Evolutionary conservation across 2,797 vertebrate genomes (phyloP).

Genomic region (Denticeps clupeoides): DNA sequence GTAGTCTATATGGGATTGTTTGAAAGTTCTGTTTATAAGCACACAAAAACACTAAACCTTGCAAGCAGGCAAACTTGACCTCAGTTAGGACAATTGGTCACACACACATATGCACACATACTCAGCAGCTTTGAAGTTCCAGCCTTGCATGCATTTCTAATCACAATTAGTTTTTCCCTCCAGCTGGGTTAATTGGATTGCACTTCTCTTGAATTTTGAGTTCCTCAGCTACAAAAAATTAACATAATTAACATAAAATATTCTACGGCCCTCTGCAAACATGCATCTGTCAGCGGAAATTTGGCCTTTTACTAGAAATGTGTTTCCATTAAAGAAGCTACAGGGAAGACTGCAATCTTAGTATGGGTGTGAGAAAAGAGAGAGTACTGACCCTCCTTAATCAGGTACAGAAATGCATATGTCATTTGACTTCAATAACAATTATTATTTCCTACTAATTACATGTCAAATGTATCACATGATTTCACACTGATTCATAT

Average conservation of each 20-base stretch:
- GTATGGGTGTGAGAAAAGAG: neutral
- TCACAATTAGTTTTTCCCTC: slow-evolving; percentile 21
- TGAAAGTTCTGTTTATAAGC: no score
- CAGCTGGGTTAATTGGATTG: slow-evolving; percentile 53
- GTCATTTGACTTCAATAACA: slow-evolving; percentile 11
- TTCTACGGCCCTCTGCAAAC: slow-evolving; percentile 35
- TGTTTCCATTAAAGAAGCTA: no score
- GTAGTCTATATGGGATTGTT: no score
- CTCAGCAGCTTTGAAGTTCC: no score
- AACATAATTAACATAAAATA: slow-evolving; percentile 57
- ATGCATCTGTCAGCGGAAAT: slow-evolving; percentile 42
- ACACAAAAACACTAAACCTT: no score
- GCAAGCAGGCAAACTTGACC: no score
- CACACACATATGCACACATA: no score
- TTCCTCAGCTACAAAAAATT: slow-evolving; percentile 58
- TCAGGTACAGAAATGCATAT: slow-evolving; percentile 9
- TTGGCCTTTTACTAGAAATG: no score
- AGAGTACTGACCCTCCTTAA: neutral
- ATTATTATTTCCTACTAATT: slow-evolving; percentile 19
- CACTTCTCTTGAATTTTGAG: slow-evolving; percentile 46
- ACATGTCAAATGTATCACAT: slow-evolving; percentile 7
- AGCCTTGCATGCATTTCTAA: no score
- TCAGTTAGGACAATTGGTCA: no score
- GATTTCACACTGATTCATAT: neutral
- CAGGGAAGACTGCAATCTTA: no score